These are phyloP conservation scores for Cinara cedri DNA, from an alignment of 2,888 invertebrate species.

Conservation along the genomic window DNA sequence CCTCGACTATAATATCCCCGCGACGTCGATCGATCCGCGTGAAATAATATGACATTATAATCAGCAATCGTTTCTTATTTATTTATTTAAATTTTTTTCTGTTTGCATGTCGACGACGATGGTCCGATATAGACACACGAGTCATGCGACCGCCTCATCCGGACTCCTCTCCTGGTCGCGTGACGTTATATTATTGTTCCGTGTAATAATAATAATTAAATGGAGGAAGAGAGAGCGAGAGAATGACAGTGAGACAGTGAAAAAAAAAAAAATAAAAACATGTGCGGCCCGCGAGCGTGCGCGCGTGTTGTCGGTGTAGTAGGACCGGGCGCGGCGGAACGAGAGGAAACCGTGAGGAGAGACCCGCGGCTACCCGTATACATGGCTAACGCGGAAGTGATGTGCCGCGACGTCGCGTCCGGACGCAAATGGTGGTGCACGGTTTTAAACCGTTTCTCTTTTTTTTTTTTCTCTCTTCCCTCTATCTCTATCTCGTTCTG, in stretches of 20 bases:
- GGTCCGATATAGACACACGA: no score
- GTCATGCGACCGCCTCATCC: no score
- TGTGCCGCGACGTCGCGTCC: slow-evolving; percentile 24
- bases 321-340: not conserved
- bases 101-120: no score
- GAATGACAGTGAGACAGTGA: not conserved
- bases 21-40: not conserved
- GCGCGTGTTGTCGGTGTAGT: not conserved
- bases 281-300: not conserved
- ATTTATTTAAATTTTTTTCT: no score
- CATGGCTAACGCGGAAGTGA: slow-evolving; percentile 34
- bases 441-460: not conserved
- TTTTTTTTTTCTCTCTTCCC: not conserved
- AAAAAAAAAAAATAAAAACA: slow-evolving; percentile 12
- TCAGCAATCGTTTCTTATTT: not conserved
- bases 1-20: no score
- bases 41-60: not conserved
- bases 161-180: no score
- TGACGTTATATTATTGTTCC: no score
- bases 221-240: not conserved
- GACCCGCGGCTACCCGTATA: not conserved
- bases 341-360: not conserved
- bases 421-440: slow-evolving; percentile 12
- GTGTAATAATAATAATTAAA: no score
- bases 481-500: slow-evolving; percentile 10